phyloP scores from a whole-genome alignment of 2,113 vertebrate species.

The Cariama cristata region DNA sequence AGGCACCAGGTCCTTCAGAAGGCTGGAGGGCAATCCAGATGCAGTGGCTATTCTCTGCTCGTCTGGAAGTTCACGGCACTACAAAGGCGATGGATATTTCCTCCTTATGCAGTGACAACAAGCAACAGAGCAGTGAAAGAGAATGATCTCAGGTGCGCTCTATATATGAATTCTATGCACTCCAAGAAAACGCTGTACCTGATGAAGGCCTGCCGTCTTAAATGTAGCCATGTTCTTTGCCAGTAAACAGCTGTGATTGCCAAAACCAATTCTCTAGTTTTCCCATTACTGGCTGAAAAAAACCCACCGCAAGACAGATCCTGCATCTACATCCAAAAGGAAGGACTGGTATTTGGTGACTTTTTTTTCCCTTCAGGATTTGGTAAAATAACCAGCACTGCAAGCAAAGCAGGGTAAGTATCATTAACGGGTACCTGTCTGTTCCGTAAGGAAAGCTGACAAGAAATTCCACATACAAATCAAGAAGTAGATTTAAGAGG shows the following conservation, averaged over 20 bases:
- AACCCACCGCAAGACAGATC: not conserved
- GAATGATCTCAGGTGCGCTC: not conserved
- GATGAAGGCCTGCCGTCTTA: not conserved
- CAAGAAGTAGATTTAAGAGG: not conserved
- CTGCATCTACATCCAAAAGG: not conserved
- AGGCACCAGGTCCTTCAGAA: not conserved
- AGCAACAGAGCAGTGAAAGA: not conserved
- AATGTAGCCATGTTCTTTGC: not conserved
- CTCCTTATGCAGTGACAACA: not conserved
- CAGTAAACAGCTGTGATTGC: not conserved
- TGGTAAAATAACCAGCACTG: not conserved
- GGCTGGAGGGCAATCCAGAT: not conserved
- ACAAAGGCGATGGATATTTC: not conserved
- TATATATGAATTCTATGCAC: accelerated
- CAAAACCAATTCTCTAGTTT: not conserved
- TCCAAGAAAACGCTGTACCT: not conserved
- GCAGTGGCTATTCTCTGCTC: not conserved
- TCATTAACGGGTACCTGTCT: not conserved
- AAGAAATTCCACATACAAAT: not conserved
- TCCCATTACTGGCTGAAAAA: not conserved
- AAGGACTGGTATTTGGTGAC: not conserved
- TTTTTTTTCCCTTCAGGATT: not conserved
- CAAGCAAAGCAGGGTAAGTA: not conserved
- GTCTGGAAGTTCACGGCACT: not conserved
- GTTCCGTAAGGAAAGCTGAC: not conserved